Conservation (phyloP, 2,113 vertebrate genomes). For the Hippocampus comes region DNA sequence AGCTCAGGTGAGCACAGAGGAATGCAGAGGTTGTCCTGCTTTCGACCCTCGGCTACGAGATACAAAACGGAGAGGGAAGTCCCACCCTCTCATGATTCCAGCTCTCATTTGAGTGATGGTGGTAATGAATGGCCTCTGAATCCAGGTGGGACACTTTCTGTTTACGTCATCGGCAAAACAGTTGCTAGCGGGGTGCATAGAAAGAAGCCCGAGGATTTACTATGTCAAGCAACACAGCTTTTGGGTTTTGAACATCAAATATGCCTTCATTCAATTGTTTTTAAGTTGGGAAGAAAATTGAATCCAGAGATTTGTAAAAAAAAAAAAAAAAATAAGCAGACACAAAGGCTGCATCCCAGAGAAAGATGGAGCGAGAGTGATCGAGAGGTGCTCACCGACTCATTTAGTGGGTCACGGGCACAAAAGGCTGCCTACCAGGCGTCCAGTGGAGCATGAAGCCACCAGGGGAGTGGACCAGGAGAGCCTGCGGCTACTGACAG, state of each 20-base stretch:
- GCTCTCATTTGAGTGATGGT: slow-evolving; percentile 51
- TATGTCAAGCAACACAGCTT: neutral
- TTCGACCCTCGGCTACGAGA: slow-evolving; percentile 48
- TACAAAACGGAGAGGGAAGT: slow-evolving; percentile 45
- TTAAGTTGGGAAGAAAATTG: neutral
- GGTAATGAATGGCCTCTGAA: slow-evolving; percentile 59
- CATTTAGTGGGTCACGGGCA: slow-evolving; percentile 74
- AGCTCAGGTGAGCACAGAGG: slow-evolving; percentile 49
- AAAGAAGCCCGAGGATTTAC: neutral
- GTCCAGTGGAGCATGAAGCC: slow-evolving; percentile 74
- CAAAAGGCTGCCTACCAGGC: slow-evolving; percentile 73
- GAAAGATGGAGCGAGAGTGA: slow-evolving; percentile 37
- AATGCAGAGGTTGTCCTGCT: slow-evolving; percentile 53
- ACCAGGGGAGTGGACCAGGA: slow-evolving; percentile 67
- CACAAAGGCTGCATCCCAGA: slow-evolving; percentile 17
- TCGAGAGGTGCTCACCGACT: slow-evolving; percentile 58
- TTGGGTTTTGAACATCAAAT: slow-evolving; percentile 1
- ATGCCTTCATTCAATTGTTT: neutral
- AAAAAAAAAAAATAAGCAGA: neutral
- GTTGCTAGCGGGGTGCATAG: slow-evolving; percentile 38
- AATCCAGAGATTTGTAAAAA: no score
- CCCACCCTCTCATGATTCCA: slow-evolving; percentile 45
- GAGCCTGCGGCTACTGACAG: slow-evolving; percentile 56
- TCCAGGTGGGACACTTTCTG: slow-evolving; percentile 57
- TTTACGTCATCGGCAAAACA: slow-evolving; percentile 41